Percentiles rank a stretch among this genome's conserved stretches.
Conservation (phyloP, 2,797 vertebrate species). For the Crax fasciolata region DNA sequence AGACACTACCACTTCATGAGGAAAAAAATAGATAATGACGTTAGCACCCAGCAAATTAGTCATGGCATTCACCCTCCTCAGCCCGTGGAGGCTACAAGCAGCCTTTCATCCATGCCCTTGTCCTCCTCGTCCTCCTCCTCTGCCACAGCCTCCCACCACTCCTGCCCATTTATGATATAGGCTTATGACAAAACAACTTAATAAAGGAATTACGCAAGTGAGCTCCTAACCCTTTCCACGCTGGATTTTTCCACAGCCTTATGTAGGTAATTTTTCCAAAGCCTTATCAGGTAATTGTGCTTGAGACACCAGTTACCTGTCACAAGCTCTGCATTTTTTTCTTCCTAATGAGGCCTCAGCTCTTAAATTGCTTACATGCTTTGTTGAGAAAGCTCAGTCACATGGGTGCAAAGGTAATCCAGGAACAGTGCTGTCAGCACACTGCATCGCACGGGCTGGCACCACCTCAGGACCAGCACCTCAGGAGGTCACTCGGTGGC, state of each 20-base stretch:
- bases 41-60: conserved; percentile 21
- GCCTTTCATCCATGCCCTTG: conserved; percentile 27
- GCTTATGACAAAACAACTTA: conserved; percentile 69
- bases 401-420: conserved; percentile 27
- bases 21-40: conserved; percentile 22
- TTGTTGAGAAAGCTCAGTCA: conserved; percentile 1
- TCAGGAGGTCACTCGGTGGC: background rate
- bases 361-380: background rate
- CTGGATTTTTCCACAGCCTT: conserved; percentile 62
- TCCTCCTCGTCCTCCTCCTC: background rate
- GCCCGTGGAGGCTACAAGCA: background rate
- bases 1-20: conserved; percentile 54
- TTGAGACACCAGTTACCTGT: background rate
- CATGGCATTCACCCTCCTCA: conserved; percentile 17
- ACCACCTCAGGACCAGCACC: background rate
- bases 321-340: background rate
- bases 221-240: conserved; percentile 25
- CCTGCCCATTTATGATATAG: conserved; percentile 60
- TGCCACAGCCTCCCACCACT: background rate
- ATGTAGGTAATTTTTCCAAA: rapidly evolving
- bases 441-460: background rate
- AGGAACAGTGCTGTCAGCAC: background rate
- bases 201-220: conserved; percentile 58
- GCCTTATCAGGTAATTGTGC: background rate
- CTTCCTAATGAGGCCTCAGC: conserved; percentile 7